These are phyloP conservation scores for Pelvicachromis taeniatus DNA, from an alignment of 2,113 vertebrate species.

Conservation along the genomic window DNA sequence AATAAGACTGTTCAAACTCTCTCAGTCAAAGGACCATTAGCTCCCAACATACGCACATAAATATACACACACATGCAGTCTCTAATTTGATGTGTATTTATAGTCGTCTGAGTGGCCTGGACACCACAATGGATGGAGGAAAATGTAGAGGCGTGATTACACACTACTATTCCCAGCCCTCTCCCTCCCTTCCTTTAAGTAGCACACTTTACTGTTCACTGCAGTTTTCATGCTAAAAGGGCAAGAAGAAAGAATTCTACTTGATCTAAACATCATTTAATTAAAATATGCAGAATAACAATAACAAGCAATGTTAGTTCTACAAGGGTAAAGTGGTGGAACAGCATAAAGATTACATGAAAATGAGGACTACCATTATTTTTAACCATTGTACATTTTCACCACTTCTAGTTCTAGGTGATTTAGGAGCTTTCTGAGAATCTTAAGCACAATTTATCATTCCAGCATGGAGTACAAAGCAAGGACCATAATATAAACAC, in stretches of 20 bases:
- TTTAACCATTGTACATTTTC: neutral
- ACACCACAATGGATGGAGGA: conserved; percentile 41
- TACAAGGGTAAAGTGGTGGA: neutral
- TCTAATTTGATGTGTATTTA: conserved; percentile 63
- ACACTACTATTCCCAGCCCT: conserved; percentile 34
- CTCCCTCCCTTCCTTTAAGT: conserved; percentile 26
- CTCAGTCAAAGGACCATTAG: neutral
- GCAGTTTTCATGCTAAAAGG: conserved; percentile 5
- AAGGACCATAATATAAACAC: neutral
- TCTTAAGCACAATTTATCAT: neutral
- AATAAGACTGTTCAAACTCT: neutral
- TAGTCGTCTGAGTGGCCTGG: conserved; percentile 45
- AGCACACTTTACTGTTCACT: neutral
- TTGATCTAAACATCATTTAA: neutral
- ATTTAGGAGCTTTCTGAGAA: neutral
- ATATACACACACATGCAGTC: neutral
- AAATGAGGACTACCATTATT: neutral
- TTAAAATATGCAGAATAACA: neutral
- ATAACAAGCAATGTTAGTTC: neutral
- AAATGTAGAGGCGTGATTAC: conserved; percentile 57
- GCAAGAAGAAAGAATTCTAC: neutral
- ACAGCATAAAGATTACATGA: neutral
- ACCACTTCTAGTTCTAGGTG: neutral
- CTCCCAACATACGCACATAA: neutral
- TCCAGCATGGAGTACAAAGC: neutral